Conservation (phyloP, 1,140 invertebrate species). For the Diachasma alloeum region DNA sequence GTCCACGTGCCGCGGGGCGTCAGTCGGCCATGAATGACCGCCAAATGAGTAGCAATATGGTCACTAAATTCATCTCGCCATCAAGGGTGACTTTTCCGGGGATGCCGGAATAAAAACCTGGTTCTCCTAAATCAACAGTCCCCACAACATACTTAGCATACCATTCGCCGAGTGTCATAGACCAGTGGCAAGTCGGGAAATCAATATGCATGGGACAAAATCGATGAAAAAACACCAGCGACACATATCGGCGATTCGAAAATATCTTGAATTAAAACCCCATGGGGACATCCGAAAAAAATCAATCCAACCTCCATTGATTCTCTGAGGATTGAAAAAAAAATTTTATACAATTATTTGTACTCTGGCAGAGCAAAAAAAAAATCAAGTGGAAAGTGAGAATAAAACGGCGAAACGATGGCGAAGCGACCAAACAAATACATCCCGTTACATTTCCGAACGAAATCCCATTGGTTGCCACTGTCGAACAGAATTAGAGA, state of each 20-base stretch:
- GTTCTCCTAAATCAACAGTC: neutral
- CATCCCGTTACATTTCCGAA: neutral
- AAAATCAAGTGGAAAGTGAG: too few species aligned
- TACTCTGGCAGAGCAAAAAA: too few species aligned
- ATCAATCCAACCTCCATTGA: too few species aligned
- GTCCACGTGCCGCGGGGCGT: neutral
- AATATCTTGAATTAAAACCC: too few species aligned
- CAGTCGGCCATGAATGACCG: neutral
- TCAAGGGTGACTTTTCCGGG: neutral
- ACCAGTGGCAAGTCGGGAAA: neutral
- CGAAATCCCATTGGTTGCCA: neutral
- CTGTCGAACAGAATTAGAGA: neutral
- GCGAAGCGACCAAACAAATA: neutral
- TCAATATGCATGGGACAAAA: neutral
- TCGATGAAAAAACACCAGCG: too few species aligned
- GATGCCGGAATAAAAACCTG: neutral
- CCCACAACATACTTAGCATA: neutral
- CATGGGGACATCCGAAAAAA: too few species aligned
- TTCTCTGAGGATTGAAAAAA: too few species aligned
- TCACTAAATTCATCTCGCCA: neutral
- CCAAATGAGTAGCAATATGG: conserved; percentile 6
- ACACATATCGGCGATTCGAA: too few species aligned
- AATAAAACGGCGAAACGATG: too few species aligned
- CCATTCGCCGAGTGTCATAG: neutral
- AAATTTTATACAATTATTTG: too few species aligned